Percentiles rank a stretch among this genome's conserved stretches.
Conservation (phyloP, 2,797 vertebrate species). For the Smutsia temminckii region DNA sequence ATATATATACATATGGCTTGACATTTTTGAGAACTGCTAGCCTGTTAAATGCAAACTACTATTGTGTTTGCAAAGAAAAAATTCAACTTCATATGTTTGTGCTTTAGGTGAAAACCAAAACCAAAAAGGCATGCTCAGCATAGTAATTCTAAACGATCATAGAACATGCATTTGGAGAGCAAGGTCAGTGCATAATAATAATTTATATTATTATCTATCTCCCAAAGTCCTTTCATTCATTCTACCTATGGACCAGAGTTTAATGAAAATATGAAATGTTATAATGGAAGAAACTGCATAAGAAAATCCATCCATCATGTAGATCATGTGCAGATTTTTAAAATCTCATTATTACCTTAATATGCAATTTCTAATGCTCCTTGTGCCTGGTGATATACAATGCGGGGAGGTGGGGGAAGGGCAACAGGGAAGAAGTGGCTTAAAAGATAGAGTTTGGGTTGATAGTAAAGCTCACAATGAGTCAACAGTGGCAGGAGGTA, state of each 20-base stretch:
- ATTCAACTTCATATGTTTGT: constrained; percentile 44
- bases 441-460: not conserved
- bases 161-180: constrained; percentile 38
- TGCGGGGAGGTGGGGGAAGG: not conserved
- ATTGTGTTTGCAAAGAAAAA: constrained; percentile 37
- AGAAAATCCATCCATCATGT: constrained; percentile 60
- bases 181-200: constrained; percentile 49
- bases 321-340: constrained; percentile 14
- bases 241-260: constrained; percentile 42
- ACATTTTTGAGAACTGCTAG: not conserved
- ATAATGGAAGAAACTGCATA: constrained; percentile 35
- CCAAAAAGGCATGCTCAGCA: constrained; percentile 12
- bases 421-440: not conserved
- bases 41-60: constrained; percentile 38
- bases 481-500: not conserved
- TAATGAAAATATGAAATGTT: constrained; percentile 70
- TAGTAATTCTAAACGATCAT: constrained; percentile 43
- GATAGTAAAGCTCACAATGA: not conserved
- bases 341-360: constrained; percentile 55
- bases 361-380: constrained; percentile 39
- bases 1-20: not conserved
- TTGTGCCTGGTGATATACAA: not conserved
- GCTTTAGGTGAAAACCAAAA: not conserved
- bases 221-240: constrained; percentile 47
- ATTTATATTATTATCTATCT: constrained; percentile 60